Evolutionary conservation across 1,140 invertebrate species (phyloP), one percentile per base, ranked within the genome.

Genomic region (Heliconius himera): DNA sequence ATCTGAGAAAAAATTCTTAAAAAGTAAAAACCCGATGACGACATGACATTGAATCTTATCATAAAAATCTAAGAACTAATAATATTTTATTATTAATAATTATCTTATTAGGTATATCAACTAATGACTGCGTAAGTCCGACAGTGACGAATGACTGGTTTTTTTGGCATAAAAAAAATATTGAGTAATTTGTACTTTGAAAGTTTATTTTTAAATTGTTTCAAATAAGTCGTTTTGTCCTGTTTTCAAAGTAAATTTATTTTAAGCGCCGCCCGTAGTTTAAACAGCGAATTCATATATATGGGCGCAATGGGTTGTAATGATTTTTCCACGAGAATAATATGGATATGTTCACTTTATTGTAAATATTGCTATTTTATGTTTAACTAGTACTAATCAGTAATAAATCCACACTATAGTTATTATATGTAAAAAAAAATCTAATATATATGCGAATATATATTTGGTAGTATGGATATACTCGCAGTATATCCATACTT

Each of bases 211-310:
- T 66, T 54, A 70, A 79, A 77, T 77, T 77, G 56, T 76, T 73
- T 72, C 13, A 20, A 73, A 75, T 49, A 36, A 26, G 76, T 73
- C 73, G 38, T 78, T 78, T 77, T 78, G 76, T 72, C 51, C 73
- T 83, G 76, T 82, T 88, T 92, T 84, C 84, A 88, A 88, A 88
- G 85, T 85, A 89, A 90, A 91, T 90, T 88, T 91, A 90, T 90
- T 90, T 91, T 87, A 89, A 91, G 86, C 88, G 66, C 70, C 82
- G 85, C 74, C 74, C 83, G 85, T 90, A 89, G 90, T 91, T 91
- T 90, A 87, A 91, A 91, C 91, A 91, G 85, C 83, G 83, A 88
- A 91, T 89, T 90, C 87, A 84, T 89, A 85, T 90, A 76, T 86
- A 88, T 87, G 86, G 81, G 78, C 83, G 84, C 90, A 91, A 88